A percentile compares a stretch with the other conserved stretches of the same genome.
phyloP scores from a whole-genome alignment of 1,140 invertebrate species.

The roundworm (Caenorhabditis elegans) region DNA sequence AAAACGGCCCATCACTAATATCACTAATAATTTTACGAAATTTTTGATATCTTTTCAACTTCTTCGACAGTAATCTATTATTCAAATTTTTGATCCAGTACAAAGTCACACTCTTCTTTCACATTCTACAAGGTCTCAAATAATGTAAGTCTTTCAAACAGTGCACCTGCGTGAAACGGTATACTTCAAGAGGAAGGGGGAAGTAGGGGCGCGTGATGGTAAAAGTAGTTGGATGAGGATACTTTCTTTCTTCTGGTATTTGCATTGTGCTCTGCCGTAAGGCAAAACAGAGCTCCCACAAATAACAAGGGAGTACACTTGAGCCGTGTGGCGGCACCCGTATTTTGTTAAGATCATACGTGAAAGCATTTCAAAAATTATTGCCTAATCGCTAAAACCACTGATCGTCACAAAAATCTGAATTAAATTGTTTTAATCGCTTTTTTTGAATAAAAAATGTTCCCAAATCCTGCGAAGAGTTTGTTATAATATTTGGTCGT shows the following conservation, averaged over 20 bases:
- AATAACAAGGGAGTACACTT: constrained; percentile 8
- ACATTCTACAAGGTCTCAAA: background rate
- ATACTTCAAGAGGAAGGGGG: background rate
- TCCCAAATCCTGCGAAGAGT: too few relatives aligned
- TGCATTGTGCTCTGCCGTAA: background rate
- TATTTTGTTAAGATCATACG: background rate
- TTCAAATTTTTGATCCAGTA: background rate
- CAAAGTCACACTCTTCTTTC: background rate
- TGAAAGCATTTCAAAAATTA: background rate
- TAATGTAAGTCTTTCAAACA: background rate
- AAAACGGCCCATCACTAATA: too few relatives aligned
- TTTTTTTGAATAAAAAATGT: too few relatives aligned
- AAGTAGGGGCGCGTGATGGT: constrained; percentile 1
- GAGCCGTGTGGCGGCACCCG: background rate
- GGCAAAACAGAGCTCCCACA: constrained; percentile 28
- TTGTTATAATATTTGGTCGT: too few relatives aligned
- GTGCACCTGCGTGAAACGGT: constrained; percentile 15
- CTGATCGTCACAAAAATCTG: too few relatives aligned
- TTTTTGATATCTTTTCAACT: too few relatives aligned
- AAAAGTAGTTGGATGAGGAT: constrained; percentile 16
- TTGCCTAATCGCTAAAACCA: too few relatives aligned
- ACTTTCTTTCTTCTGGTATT: background rate
- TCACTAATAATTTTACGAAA: too few relatives aligned
- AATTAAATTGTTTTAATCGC: too few relatives aligned
- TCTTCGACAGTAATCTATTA: background rate